Conservation (phyloP, 2,113 vertebrate species). For the Isurus oxyrinchus region DNA sequence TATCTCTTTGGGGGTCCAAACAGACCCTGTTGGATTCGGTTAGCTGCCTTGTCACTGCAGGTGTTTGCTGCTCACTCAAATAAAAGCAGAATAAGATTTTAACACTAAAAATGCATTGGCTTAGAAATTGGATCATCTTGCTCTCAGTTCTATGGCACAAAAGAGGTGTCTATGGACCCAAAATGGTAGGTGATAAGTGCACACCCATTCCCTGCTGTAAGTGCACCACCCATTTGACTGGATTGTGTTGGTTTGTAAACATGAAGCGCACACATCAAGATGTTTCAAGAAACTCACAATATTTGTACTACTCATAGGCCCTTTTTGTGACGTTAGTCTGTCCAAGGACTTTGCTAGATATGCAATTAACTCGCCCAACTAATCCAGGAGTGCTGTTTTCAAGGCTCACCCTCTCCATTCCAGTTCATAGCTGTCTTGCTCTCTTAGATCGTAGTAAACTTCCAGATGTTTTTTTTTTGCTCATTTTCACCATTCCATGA, state of each 20-base stretch:
- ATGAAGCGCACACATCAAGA: background rate
- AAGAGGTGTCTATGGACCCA: background rate
- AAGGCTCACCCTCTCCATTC: background rate
- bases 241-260: too few species aligned
- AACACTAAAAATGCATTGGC: background rate
- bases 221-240: background rate
- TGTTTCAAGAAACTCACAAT: background rate
- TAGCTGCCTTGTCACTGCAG: background rate
- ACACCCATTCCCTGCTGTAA: background rate
- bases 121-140: background rate
- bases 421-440: background rate
- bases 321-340: background rate
- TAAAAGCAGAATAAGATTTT: slow-evolving; percentile 2
- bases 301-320: background rate
- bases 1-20: slow-evolving; percentile 14
- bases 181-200: background rate
- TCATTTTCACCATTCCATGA: background rate
- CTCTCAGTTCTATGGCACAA: background rate
- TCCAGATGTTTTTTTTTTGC: background rate
- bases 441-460: background rate
- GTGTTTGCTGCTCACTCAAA: background rate
- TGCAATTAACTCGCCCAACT: background rate
- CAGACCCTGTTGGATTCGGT: background rate
- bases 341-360: background rate
- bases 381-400: background rate